Evolutionary conservation across 2,888 invertebrate genomes (phyloP), one percentile per base, ranked within the genome.

Genomic region (Caenorhabditis panamensis): DNA sequence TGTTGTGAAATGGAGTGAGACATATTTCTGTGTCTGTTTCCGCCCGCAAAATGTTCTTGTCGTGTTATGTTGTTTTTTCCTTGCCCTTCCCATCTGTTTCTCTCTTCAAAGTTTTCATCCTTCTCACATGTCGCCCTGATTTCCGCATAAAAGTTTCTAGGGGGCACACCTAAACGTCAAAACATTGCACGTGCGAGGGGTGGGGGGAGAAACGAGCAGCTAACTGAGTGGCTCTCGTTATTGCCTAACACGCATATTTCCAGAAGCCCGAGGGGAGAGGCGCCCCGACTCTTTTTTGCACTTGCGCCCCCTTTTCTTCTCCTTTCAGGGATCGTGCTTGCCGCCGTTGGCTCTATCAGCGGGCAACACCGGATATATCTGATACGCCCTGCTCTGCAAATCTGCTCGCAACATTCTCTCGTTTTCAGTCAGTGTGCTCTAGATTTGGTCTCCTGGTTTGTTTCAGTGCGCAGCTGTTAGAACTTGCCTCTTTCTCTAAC

Each of bases 211-310:
- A 37, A 31, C 28, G 61, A 69, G 49, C 24, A 36, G 13, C 58
- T 37, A 56, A 54, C 62, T 71, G 37, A 54, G 47, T 44, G 62
- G 62, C 53, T 28, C 53, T 20, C 54, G 63, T 56, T 72, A 63
- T 72, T 71, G 24, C 58, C 37, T 47, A 20, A 41, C 62, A 58
- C 56, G 62, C 56, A 64, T 64, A 72, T 56, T 62, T 72, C 37
- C 63, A 62, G 62, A 71, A 69, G 69, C 61, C 53, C 51, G 61
- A 31, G 37, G 13, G 53, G 22, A 53, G 62, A 53, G 71, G 62
- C 54, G 62, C 62, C 53, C 54, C 37, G 22, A 44, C 47, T 71
- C 53, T 62, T 59, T 58, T 71, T 71, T 71, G 62, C 62, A 63
- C 71, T 51, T 41, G 41, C 54, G 28, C 62, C 18, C 51, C 28